Evolutionary conservation across 2,797 vertebrate species (phyloP).

Genomic region (Eleutherodactylus coqui): DNA sequence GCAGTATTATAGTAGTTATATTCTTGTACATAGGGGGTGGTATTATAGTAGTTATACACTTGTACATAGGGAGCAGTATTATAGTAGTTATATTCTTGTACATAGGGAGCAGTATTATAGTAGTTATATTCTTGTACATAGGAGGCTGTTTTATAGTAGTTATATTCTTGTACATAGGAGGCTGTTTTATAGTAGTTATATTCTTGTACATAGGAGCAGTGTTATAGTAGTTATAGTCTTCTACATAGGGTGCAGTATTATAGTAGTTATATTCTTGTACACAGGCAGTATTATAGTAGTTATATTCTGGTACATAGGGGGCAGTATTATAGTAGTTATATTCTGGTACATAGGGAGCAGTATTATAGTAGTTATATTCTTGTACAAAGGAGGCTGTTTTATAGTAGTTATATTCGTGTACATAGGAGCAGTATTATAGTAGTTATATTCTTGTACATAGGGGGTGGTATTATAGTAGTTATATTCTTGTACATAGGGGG

Average conservation of each 20-base stretch:
- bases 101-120: neutral
- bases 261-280: too few species aligned
- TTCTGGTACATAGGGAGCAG: neutral
- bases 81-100: neutral
- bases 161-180: too few species aligned
- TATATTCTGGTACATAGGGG: neutral
- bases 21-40: too few species aligned
- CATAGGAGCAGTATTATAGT: neutral
- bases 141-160: too few species aligned
- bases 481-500: conserved; percentile 1
- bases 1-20: too few species aligned
- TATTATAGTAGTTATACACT: neutral
- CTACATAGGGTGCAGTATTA: neutral
- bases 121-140: too few species aligned
- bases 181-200: conserved; percentile 5
- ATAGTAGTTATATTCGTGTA: conserved; percentile 5
- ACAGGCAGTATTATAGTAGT: conserved; percentile 11
- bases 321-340: conserved; percentile 8
- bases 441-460: conserved; percentile 1
- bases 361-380: conserved; percentile 1
- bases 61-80: too few species aligned
- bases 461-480: conserved; percentile 7
- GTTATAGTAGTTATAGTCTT: conserved; percentile 5
- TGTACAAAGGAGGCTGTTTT: neutral
- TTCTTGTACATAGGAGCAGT: neutral